Evolutionary conservation across 1,140 invertebrate genomes (phyloP).

Genomic region (Trichoplusia ni): DNA sequence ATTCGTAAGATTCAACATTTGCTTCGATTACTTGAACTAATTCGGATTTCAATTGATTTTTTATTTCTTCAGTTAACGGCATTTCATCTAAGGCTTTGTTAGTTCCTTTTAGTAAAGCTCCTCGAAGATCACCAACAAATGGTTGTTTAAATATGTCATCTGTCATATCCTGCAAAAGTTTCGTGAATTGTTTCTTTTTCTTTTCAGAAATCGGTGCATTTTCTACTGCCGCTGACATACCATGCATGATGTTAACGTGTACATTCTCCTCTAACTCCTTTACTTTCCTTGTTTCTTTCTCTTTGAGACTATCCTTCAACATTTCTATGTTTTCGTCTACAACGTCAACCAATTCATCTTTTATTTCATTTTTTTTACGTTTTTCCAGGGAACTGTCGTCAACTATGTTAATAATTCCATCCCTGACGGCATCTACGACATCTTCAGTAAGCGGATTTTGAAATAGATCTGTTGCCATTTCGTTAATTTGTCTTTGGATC

Average conservation of each 20-base stretch:
- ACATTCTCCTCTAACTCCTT: neutral
- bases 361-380: neutral
- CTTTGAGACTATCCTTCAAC: neutral
- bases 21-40: neutral
- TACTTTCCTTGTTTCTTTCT: neutral
- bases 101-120: neutral
- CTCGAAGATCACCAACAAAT: neutral
- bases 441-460: neutral
- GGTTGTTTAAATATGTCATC: too few relatives aligned
- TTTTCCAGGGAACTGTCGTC: neutral
- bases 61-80: neutral
- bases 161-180: too few relatives aligned
- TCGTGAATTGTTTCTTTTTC: neutral
- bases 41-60: neutral
- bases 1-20: too few relatives aligned
- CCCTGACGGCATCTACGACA: neutral
- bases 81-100: neutral
- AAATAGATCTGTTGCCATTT: neutral
- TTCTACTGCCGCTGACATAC: neutral
- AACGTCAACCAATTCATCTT: neutral
- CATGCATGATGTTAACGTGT: too few relatives aligned
- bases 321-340: neutral
- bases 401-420: neutral
- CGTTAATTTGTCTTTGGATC: neutral
- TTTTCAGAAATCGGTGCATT: neutral